Conservation (phyloP, 2,888 invertebrate genomes). For the Sylvicola cinctus region DNA sequence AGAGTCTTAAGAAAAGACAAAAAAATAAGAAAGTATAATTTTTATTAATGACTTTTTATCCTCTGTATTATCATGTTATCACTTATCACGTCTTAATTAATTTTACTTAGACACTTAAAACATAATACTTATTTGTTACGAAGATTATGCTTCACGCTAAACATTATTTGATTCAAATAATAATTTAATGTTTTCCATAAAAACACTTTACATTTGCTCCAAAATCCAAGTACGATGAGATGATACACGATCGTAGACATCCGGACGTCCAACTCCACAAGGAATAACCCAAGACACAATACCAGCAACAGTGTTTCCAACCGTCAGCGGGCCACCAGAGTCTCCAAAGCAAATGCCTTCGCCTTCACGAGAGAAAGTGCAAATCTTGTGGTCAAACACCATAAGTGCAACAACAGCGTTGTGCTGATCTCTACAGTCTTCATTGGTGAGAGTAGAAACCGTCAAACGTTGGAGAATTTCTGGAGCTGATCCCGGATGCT, state of each 20-base stretch:
- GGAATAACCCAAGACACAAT: constrained; percentile 14
- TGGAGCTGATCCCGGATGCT: background rate
- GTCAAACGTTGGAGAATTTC: background rate
- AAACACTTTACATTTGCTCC: too few species aligned
- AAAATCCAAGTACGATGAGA: constrained; percentile 11
- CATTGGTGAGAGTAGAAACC: background rate
- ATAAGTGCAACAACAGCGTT: background rate
- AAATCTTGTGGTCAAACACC: constrained; percentile 5
- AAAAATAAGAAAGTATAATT: too few species aligned
- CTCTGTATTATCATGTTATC: too few species aligned
- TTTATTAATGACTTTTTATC: too few species aligned
- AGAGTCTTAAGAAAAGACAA: too few species aligned
- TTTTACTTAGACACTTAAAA: too few species aligned
- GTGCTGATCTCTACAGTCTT: background rate
- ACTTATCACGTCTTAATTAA: too few species aligned
- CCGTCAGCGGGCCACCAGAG: constrained; percentile 13
- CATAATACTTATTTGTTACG: too few species aligned
- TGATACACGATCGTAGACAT: constrained; percentile 13
- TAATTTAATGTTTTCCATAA: too few species aligned
- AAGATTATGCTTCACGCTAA: too few species aligned
- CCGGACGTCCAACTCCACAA: constrained; percentile 13
- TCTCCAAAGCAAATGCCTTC: constrained; percentile 8
- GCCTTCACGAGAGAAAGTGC: constrained; percentile 4
- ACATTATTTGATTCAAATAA: too few species aligned
- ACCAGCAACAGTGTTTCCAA: constrained; percentile 6